These are phyloP conservation scores for Megamerina dolium DNA, from an alignment of 2,888 invertebrate genomes.

Conservation along the genomic window DNA sequence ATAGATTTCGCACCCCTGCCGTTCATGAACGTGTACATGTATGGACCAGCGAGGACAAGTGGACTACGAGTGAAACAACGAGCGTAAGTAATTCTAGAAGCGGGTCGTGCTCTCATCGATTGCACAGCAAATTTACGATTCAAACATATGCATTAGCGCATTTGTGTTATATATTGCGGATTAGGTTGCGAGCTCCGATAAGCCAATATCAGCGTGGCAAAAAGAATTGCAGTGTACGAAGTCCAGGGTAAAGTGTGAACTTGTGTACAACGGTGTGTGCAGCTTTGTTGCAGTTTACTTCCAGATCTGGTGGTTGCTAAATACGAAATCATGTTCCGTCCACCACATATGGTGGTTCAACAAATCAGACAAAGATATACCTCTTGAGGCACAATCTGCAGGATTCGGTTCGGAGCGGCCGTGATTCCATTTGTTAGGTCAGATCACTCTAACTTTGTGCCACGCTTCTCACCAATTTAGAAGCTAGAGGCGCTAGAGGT, in stretches of 20 bases:
- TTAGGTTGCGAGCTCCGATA: conserved; percentile 1
- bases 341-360: too few relatives aligned
- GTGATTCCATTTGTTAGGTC: conserved; percentile 7
- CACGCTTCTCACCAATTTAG: conserved; percentile 3
- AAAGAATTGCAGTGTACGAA: background rate
- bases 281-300: background rate
- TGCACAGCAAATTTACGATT: conserved; percentile 1
- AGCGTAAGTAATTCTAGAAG: too few relatives aligned
- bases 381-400: conserved; percentile 7
- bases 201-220: conserved; percentile 3
- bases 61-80: conserved; percentile 4
- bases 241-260: background rate
- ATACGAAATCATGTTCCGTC: background rate
- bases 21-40: background rate
- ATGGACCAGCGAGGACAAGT: conserved; percentile 6
- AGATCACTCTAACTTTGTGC: background rate
- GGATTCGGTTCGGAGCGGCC: conserved; percentile 4
- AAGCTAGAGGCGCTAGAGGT: conserved; percentile 1
- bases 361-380: background rate
- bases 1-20: conserved; percentile 7
- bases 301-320: too few relatives aligned
- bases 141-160: conserved; percentile 1
- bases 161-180: conserved; percentile 2
- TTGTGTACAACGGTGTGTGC: background rate
- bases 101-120: conserved; percentile 3